A percentile compares a stretch with the other conserved stretches of the same genome.
These are phyloP conservation scores for Meandrina meandrites DNA, from an alignment of 92 coral and sea anemone species.

Conservation along the genomic window DNA sequence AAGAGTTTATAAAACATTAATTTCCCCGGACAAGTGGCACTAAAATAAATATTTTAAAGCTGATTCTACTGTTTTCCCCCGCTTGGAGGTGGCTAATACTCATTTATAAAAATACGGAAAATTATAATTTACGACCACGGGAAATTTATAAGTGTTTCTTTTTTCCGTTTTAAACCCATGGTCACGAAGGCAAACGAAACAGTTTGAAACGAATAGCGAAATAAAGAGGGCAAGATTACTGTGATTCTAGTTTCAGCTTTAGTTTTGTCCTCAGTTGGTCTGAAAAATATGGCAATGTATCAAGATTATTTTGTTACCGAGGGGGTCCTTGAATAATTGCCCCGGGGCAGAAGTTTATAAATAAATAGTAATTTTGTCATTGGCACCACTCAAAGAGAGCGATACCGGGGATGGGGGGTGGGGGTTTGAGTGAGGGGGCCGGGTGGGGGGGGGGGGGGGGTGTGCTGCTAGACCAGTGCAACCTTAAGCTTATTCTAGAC, in stretches of 20 bases:
- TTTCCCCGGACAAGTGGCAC: background rate
- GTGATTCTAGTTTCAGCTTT: background rate
- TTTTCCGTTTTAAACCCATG: conserved; percentile 8
- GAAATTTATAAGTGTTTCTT: background rate
- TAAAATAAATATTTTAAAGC: background rate
- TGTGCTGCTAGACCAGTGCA: too few species aligned
- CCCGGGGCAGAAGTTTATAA: background rate
- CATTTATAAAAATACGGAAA: background rate
- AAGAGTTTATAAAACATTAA: background rate
- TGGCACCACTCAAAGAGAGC: too few species aligned
- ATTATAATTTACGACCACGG: background rate
- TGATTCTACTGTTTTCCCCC: background rate
- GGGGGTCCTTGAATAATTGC: background rate
- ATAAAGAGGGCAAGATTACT: background rate
- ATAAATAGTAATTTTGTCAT: background rate
- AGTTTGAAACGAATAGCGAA: too few species aligned
- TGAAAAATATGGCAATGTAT: background rate
- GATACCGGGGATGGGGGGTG: background rate
- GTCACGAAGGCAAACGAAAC: background rate
- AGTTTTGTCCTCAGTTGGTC: background rate
- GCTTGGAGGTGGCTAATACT: background rate
- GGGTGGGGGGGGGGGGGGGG: too few species aligned
- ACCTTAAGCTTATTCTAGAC: too few species aligned
- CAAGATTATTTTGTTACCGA: background rate
- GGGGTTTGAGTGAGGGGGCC: too few species aligned